phyloP scores from a whole-genome alignment of 1,140 invertebrate genomes.

The Globodera ellingtonae region DNA sequence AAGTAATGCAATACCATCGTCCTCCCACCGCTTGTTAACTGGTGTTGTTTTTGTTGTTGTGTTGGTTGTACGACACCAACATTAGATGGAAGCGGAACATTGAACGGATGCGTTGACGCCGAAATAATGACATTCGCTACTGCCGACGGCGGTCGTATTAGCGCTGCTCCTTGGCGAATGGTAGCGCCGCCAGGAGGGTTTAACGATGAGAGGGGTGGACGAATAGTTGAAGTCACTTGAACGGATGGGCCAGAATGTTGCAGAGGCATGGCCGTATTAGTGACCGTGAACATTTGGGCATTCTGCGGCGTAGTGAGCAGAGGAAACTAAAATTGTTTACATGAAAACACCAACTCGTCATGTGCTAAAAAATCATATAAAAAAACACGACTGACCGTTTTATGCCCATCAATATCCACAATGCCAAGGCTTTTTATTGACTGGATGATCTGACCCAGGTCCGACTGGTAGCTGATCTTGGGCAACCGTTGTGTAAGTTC shows the following conservation, averaged over 20 bases:
- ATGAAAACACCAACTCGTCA: too few relatives aligned
- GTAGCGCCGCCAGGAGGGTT: background rate
- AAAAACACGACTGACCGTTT: background rate
- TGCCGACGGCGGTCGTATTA: background rate
- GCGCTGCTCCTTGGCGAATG: background rate
- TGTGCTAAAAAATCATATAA: background rate
- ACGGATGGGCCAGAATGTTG: background rate
- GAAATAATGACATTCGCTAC: background rate
- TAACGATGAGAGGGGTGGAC: background rate
- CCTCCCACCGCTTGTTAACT: background rate
- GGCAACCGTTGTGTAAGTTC: conserved; percentile 17
- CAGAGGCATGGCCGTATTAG: background rate
- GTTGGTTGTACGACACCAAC: background rate
- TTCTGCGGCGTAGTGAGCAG: conserved; percentile 6
- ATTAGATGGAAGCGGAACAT: background rate
- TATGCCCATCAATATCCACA: conserved; percentile 8
- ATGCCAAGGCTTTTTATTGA: conserved; percentile 7
- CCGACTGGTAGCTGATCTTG: conserved; percentile 14
- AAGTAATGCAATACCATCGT: background rate
- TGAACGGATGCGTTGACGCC: background rate
- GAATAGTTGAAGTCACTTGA: background rate
- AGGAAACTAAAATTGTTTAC: conserved; percentile 1
- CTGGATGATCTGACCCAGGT: background rate
- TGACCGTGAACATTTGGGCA: conserved; percentile 25
- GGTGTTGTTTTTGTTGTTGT: background rate